phyloP scores from a whole-genome alignment of 1,140 invertebrate genomes.

The Cyphomyrmex costatus region DNA sequence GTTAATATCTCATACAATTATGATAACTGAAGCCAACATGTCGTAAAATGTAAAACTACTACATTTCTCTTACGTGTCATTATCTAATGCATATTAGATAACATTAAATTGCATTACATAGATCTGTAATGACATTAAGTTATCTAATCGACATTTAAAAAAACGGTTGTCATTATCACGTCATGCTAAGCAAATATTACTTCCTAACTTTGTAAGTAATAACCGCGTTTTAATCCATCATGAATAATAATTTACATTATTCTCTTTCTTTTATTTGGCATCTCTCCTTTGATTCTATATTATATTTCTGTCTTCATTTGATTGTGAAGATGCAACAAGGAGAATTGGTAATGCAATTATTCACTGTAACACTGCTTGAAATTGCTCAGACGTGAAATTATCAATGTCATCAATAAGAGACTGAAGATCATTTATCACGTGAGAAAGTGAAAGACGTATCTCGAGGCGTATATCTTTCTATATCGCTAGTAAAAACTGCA shows the following conservation, averaged over 20 bases:
- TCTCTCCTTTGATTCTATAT: not conserved
- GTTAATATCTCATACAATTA: not conserved
- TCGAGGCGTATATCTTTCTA: not conserved
- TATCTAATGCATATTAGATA: constrained; percentile 14
- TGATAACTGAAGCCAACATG: not conserved
- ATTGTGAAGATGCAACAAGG: not conserved
- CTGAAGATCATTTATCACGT: not conserved
- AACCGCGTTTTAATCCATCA: not conserved
- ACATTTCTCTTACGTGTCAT: not conserved
- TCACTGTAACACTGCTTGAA: not conserved
- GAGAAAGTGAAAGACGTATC: constrained; percentile 13
- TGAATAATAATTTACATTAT: not conserved
- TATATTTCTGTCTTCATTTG: not conserved
- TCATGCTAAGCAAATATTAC: not conserved
- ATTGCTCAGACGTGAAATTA: not conserved
- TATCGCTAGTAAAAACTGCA: not conserved
- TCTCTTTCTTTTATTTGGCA: not conserved
- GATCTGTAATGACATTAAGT: constrained; percentile 33
- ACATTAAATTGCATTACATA: constrained; percentile 11
- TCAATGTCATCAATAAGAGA: not conserved
- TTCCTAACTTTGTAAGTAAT: constrained; percentile 15
- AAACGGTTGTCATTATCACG: not conserved
- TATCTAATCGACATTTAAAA: constrained; percentile 27
- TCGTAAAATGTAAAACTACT: not conserved
- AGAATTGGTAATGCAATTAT: constrained; percentile 18